Conservation (phyloP, 2,113 vertebrate species). For the Accipiter virgatus region DNA sequence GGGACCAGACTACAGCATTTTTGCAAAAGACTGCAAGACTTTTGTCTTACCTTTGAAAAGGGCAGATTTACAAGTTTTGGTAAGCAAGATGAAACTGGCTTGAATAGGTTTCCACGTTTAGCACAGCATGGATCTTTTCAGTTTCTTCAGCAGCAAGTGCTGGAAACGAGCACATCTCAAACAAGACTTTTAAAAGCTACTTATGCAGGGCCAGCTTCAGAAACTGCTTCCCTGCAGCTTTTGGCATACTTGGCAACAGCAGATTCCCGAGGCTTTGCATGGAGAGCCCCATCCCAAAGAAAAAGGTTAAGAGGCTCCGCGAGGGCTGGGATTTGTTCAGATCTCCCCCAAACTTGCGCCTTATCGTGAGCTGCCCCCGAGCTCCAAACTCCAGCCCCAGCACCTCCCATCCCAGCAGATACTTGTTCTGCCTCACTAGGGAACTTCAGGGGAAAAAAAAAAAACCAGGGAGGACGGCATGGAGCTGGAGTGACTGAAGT, state of each 20-base stretch:
- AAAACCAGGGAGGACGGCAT: background rate
- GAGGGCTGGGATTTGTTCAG: background rate
- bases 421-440: background rate
- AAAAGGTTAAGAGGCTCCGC: background rate
- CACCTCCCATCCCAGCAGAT: background rate
- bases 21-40: background rate
- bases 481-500: background rate
- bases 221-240: background rate
- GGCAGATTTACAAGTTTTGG: background rate
- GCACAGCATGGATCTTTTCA: background rate
- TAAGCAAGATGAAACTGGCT: background rate
- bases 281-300: background rate
- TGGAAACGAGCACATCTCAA: background rate
- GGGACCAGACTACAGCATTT: background rate
- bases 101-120: background rate
- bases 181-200: background rate
- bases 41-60: background rate
- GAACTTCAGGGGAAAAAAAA: background rate
- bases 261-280: background rate
- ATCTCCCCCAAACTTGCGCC: background rate
- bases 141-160: background rate
- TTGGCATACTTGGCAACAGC: background rate
- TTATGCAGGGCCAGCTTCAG: background rate
- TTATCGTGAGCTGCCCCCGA: background rate
- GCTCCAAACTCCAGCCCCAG: background rate